Percentiles rank a stretch among this genome's conserved stretches.
These are phyloP conservation scores for Psix sp. DNA, from an alignment of 1,140 invertebrate species.

Conservation along the genomic window DNA sequence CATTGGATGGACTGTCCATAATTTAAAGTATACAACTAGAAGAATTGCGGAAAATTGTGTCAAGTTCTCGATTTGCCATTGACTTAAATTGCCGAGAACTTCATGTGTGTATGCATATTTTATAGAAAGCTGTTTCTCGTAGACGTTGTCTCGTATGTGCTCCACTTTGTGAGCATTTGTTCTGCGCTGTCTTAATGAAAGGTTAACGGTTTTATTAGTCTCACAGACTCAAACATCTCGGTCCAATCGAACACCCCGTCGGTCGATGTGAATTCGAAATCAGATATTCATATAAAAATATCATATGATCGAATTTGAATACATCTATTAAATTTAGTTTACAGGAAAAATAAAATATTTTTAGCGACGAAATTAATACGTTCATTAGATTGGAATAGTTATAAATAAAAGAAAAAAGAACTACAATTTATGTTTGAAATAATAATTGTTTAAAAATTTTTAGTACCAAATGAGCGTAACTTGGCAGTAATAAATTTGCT, in stretches of 20 bases:
- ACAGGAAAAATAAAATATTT: too few species aligned
- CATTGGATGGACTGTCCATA: constrained; percentile 6
- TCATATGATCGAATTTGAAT: too few species aligned
- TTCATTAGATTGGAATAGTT: too few species aligned
- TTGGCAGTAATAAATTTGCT: too few species aligned
- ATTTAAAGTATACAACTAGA: constrained; percentile 17
- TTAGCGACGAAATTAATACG: too few species aligned
- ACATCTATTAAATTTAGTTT: too few species aligned
- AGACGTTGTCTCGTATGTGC: constrained; percentile 29
- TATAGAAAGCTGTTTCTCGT: constrained; percentile 39
- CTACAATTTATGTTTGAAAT: too few species aligned
- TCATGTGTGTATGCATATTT: constrained; percentile 29
- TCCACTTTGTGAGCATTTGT: constrained; percentile 42
- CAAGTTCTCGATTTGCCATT: constrained; percentile 60
- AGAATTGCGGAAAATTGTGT: constrained; percentile 50
- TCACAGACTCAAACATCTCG: constrained; percentile 7
- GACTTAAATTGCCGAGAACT: constrained; percentile 52
- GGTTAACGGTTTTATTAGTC: constrained; percentile 41
- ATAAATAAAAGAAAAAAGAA: too few species aligned
- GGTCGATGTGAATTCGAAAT: not conserved
- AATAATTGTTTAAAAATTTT: too few species aligned
- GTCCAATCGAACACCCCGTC: not conserved
- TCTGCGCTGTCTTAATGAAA: constrained; percentile 23
- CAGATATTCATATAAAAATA: too few species aligned
- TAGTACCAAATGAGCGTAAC: too few species aligned